Conservation (phyloP, 1,140 invertebrate genomes). For the Trichonephila inaurata region DNA sequence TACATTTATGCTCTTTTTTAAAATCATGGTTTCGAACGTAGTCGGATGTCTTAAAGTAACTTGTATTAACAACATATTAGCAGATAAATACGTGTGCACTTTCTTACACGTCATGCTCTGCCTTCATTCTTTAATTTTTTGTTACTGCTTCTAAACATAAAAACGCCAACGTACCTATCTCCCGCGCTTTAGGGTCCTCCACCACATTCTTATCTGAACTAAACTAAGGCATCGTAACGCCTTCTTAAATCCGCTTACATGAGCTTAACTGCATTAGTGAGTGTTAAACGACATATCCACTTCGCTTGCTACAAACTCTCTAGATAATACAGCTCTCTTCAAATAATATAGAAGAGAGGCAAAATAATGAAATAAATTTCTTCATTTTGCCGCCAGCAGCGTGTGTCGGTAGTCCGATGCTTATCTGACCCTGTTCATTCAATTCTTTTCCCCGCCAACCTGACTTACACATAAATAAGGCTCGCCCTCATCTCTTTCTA, state of each 20-base stretch:
- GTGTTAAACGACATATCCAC: neutral
- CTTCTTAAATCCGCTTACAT: neutral
- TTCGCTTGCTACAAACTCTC: neutral
- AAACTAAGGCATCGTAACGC: neutral
- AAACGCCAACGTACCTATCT: neutral
- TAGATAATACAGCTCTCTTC: neutral
- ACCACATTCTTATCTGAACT: neutral
- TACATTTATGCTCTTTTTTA: too few species aligned
- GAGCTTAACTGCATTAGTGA: neutral
- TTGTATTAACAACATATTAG: too few species aligned
- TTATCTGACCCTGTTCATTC: slow-evolving; percentile 34
- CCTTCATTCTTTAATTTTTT: too few species aligned
- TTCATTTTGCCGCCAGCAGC: slow-evolving; percentile 17
- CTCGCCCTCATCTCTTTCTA: neutral
- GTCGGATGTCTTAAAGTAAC: too few species aligned
- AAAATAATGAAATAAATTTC: slow-evolving; percentile 33
- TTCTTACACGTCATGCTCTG: too few species aligned
- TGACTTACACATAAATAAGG: slow-evolving; percentile 1
- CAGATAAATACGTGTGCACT: too few species aligned
- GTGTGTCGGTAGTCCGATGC: neutral
- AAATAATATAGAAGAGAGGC: neutral
- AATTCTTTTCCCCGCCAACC: neutral
- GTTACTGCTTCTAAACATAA: neutral
- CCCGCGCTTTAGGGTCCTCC: neutral
- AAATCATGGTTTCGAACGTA: too few species aligned